Evolutionary conservation across 1,140 invertebrate genomes (phyloP).

Genomic region (Bombus picipes): DNA sequence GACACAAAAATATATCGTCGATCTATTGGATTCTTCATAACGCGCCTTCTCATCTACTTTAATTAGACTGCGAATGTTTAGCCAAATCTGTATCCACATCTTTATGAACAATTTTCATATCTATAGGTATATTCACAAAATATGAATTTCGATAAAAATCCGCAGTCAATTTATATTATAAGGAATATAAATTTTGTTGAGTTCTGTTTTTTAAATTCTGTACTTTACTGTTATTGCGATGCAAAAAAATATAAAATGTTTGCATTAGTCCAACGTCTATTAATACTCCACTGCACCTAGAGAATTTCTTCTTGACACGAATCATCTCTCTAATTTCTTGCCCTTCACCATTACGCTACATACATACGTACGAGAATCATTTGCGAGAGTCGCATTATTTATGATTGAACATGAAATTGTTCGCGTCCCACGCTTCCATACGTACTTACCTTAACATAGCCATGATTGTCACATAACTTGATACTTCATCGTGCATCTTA

Average conservation of each 20-base stretch:
- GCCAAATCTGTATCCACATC: too few species aligned
- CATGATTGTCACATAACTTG: constrained; percentile 38
- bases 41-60: too few species aligned
- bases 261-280: constrained; percentile 41
- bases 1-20: too few species aligned
- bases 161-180: too few species aligned
- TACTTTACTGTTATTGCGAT: too few species aligned
- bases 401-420: constrained; percentile 50
- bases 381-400: constrained; percentile 44
- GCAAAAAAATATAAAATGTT: background rate
- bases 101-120: too few species aligned
- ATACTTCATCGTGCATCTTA: constrained; percentile 15
- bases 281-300: constrained; percentile 23
- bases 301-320: constrained; percentile 24
- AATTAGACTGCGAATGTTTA: too few species aligned
- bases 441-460: constrained; percentile 18
- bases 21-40: too few species aligned
- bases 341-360: constrained; percentile 27
- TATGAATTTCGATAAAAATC: too few species aligned
- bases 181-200: too few species aligned
- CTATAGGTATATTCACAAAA: too few species aligned
- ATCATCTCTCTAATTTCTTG: constrained; percentile 50
- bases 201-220: background rate
- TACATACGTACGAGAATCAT: constrained; percentile 17
- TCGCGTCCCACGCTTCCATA: constrained; percentile 37